Conservation (phyloP, 2,888 invertebrate species). For the Digitonthophagus gazella region DNA sequence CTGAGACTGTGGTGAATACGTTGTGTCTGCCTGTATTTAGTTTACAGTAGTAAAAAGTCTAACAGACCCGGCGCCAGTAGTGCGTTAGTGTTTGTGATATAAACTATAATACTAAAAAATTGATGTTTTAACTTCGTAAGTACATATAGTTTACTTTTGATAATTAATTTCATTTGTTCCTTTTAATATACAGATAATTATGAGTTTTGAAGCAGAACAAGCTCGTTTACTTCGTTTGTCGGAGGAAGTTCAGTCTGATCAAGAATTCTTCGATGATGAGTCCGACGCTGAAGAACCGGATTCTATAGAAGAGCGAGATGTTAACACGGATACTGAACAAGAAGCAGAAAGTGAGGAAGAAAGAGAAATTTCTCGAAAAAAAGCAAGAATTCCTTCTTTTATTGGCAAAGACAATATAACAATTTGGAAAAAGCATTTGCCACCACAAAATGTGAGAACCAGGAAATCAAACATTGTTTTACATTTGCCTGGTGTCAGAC, state of each 20-base stretch:
- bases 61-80: not conserved
- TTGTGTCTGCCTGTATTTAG: not conserved
- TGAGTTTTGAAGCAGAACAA: not conserved
- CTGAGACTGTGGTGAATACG: not conserved
- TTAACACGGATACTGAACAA: not conserved
- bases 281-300: not conserved
- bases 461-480: not conserved
- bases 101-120: not conserved
- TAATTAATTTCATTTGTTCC: not conserved
- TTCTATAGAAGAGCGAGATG: not conserved
- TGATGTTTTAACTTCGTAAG: constrained; percentile 1
- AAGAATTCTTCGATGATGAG: not conserved
- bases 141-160: not conserved
- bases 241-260: not conserved
- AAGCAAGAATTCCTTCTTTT: constrained; percentile 1
- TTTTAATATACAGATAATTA: constrained; percentile 4
- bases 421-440: not conserved
- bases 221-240: not conserved
- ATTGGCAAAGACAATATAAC: not conserved
- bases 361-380: not conserved
- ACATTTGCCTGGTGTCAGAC: not conserved
- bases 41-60: not conserved
- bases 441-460: not conserved
- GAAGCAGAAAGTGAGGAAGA: constrained; percentile 2
- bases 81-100: not conserved